Percentiles rank a stretch among this genome's conserved stretches.
Evolutionary conservation across 1,140 invertebrate species (phyloP).

Genomic region (Drosophila lowei): DNA sequence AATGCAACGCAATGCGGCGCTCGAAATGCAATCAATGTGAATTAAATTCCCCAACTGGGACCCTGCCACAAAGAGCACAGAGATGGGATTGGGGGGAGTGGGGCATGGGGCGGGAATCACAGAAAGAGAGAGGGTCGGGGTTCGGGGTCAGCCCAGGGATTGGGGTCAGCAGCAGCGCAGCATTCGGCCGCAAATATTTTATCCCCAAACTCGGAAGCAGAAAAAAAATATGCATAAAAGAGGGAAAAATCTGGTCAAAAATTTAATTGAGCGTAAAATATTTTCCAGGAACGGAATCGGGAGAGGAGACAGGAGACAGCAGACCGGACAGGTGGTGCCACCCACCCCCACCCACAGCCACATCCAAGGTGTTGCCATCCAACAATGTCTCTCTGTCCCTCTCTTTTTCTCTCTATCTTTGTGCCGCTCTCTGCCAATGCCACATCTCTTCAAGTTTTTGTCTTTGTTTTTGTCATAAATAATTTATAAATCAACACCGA

Average conservation of each 20-base stretch:
- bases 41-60: constrained; percentile 72
- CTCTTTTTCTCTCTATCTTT: neutral
- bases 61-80: constrained; percentile 25
- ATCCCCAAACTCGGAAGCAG: constrained; percentile 38
- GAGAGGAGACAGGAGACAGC: neutral
- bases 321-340: no score
- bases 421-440: neutral
- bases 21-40: constrained; percentile 79
- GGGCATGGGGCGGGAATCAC: no score
- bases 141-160: constrained; percentile 32
- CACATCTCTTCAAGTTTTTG: no score
- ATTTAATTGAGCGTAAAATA: constrained; percentile 78
- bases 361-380: constrained; percentile 21
- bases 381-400: constrained; percentile 10
- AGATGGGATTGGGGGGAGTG: constrained; percentile 24
- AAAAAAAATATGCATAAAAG: constrained; percentile 3
- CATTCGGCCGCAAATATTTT: constrained; percentile 68
- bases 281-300: constrained; percentile 4
- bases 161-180: constrained; percentile 37
- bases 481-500: constrained; percentile 32
- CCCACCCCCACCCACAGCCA: neutral
- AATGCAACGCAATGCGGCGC: constrained; percentile 79
- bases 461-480: constrained; percentile 32
- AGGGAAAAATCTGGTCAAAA: constrained; percentile 30
- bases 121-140: constrained; percentile 38